phyloP scores from a whole-genome alignment of 2,888 invertebrate genomes.

The Plusia festucae region DNA sequence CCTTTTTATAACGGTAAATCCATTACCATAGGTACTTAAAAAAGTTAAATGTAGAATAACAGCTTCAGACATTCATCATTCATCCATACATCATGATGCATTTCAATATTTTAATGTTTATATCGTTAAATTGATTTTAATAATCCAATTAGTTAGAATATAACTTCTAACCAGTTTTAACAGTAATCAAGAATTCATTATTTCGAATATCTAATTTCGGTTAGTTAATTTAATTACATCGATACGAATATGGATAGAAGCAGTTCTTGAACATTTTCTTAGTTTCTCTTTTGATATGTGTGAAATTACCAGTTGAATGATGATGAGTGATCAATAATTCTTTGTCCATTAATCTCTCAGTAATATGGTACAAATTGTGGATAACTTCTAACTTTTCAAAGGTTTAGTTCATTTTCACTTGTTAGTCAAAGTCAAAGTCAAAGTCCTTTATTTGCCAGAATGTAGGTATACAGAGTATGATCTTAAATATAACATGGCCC shows the following conservation, averaged over 20 bases:
- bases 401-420: no score
- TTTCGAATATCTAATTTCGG: conserved; percentile 47
- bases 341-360: no score
- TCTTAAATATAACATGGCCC: no score
- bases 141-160: conserved; percentile 58
- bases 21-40: conserved; percentile 3
- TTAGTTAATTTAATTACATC: conserved; percentile 54
- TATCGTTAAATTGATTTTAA: conserved; percentile 59
- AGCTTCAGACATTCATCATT: conserved; percentile 41
- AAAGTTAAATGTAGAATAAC: conserved; percentile 31
- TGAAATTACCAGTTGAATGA: conserved; percentile 32
- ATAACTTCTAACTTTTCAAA: not conserved
- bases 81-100: conserved; percentile 46
- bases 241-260: conserved; percentile 27
- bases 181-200: conserved; percentile 54
- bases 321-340: conserved; percentile 5
- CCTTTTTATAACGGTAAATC: not conserved
- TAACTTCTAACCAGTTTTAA: conserved; percentile 48
- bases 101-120: conserved; percentile 56
- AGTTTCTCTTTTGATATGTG: conserved; percentile 28
- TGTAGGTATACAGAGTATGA: no score
- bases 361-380: not conserved
- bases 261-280: conserved; percentile 20
- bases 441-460: no score
- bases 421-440: no score